phyloP scores from a whole-genome alignment of 2,888 invertebrate species.

The Phortica okadai region DNA sequence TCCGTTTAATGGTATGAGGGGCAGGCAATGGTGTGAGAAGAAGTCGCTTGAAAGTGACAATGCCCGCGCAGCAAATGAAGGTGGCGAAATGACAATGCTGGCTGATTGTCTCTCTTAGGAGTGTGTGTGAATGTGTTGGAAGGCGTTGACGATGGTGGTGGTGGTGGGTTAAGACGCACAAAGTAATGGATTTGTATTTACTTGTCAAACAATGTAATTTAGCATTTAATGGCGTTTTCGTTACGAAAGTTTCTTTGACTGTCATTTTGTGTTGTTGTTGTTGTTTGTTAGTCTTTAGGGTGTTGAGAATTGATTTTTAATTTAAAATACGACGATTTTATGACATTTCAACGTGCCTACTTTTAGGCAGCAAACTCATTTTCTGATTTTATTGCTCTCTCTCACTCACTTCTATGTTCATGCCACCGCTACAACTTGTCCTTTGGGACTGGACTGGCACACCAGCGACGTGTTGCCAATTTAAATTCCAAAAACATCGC shows the following conservation, averaged over 20 bases:
- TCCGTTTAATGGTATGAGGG: not conserved
- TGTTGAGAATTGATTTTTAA: constrained; percentile 65
- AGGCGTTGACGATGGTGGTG: constrained; percentile 25
- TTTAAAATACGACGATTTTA: constrained; percentile 61
- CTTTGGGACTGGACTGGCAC: constrained; percentile 27
- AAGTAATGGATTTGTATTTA: constrained; percentile 47
- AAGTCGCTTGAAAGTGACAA: not conserved
- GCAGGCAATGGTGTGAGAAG: not conserved
- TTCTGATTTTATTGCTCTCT: not conserved
- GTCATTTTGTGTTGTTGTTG: constrained; percentile 22
- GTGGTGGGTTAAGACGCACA: not conserved
- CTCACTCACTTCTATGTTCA: constrained; percentile 35
- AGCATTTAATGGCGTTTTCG: constrained; percentile 59
- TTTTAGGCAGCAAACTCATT: not conserved
- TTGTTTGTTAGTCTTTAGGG: not conserved
- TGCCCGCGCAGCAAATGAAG: too few species aligned
- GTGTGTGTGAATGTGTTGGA: not conserved
- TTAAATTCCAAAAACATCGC: constrained; percentile 26
- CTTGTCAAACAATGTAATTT: constrained; percentile 65
- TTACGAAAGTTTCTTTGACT: constrained; percentile 5
- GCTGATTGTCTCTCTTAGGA: too few species aligned
- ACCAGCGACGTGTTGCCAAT: constrained; percentile 34
- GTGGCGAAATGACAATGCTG: too few species aligned
- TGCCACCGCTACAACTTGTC: not conserved
- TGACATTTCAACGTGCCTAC: constrained; percentile 43